phyloP scores from a whole-genome alignment of 1,140 invertebrate genomes.

The Diorhabda carinulata region DNA sequence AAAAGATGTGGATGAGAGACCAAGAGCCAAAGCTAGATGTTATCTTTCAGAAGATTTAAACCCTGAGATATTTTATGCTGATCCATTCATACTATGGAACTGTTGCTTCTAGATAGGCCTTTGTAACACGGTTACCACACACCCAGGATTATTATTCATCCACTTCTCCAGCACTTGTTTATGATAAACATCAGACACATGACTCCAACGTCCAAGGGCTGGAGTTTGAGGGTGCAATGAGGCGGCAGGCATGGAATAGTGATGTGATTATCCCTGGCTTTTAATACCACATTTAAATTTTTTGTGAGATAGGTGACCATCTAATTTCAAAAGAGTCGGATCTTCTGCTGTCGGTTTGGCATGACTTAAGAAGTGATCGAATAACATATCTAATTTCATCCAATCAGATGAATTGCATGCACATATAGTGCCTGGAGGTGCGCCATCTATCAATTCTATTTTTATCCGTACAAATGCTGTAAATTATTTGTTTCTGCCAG shows the following conservation, averaged over 20 bases:
- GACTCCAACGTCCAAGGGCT: constrained; percentile 16
- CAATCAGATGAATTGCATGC: constrained; percentile 40
- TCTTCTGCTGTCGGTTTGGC: constrained; percentile 32
- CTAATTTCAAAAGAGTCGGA: constrained; percentile 38
- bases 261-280: constrained; percentile 31
- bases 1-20: no score
- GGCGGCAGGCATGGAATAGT: constrained; percentile 18
- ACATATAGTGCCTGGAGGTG: constrained; percentile 35
- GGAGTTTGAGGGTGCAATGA: constrained; percentile 11
- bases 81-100: constrained; percentile 3
- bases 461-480: constrained; percentile 12
- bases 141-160: constrained; percentile 7
- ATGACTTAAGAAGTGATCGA: constrained; percentile 38
- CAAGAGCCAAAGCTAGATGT: no score
- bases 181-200: constrained; percentile 10
- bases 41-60: no score
- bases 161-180: constrained; percentile 3
- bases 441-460: constrained; percentile 33
- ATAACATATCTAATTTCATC: constrained; percentile 41
- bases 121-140: neutral
- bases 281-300: constrained; percentile 36
- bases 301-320: constrained; percentile 37
- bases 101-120: neutral
- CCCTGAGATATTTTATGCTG: no score
- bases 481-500: neutral